Base-by-base conservation (phyloP, 2,797 vertebrate species). In the Galagoides demidoff region DNA sequence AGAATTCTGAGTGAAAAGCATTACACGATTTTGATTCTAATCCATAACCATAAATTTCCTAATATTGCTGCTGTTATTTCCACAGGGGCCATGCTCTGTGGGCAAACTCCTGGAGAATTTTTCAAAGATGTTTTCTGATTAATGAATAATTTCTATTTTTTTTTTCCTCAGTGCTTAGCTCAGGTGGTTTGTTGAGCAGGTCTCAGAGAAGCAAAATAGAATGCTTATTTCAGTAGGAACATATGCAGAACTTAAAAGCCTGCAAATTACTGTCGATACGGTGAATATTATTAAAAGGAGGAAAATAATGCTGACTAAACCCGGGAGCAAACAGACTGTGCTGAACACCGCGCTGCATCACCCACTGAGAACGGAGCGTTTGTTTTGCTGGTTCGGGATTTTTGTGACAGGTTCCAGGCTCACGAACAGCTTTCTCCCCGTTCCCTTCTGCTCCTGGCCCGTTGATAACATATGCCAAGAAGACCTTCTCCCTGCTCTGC, bases 231-330 rank as follows among this genome's bases (percentile, higher is more conserved):
- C 74, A 55, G 63, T 84, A 85, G 78, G 63, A 97, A 85, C 81
- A 87, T 88, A 90, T 43, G 81, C 68, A 94, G 85, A 93, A 37
- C n/a, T 85, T 89, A 88, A 94, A 95, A 95, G 64, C 90, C 92
- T 96, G 90, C 85, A 83, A 93, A 97, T 96, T 92, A 90, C 92
- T 85, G 94, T 94, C 97, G 90, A 25, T 66, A 70, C 23, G 78
- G 92, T 82, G 96, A 89, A 76, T 91, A 34, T 83, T 86, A 73
- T 93, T 85, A 85, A 82, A 95, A 89, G n/a, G 95, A 96, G 71
- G 95, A 77, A 93, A 78, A 59, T 12, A 22, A 16, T 0, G 45
- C 94, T 90, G 94, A 83, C 92, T 84, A 45, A 71, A 88, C 34
- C 76, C 71, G 59, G 2, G 73, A 71, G 89, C 90, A 64, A 23